Percentiles rank a stretch among this genome's conserved stretches.
Conservation (phyloP, 2,797 vertebrate genomes). For the Smutsia temminckii region DNA sequence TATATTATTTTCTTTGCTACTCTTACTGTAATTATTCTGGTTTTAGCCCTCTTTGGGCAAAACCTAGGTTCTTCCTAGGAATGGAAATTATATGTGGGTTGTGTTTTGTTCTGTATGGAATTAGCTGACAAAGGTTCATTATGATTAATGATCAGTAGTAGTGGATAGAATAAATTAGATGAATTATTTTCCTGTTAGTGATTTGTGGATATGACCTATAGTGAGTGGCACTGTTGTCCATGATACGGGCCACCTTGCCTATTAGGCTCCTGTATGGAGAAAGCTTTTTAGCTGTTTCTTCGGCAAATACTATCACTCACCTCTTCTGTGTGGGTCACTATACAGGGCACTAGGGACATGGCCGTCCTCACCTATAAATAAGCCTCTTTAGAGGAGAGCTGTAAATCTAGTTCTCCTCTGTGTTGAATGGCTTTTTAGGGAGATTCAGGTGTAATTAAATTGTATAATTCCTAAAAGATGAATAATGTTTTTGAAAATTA, state of each 20-base stretch:
- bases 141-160: neutral
- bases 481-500: conserved; percentile 2
- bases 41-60: neutral
- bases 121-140: neutral
- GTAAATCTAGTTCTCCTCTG: neutral
- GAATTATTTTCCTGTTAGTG: neutral
- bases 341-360: neutral
- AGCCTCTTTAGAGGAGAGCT: neutral
- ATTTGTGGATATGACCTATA: neutral
- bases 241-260: neutral
- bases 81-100: neutral
- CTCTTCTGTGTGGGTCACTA: neutral
- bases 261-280: neutral
- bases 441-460: neutral
- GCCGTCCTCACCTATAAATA: neutral
- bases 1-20: neutral
- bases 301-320: neutral
- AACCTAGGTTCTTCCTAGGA: neutral
- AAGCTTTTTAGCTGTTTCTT: neutral
- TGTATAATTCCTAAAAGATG: neutral
- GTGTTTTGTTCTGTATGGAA: conserved; percentile 4
- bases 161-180: neutral
- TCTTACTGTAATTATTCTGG: neutral
- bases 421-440: neutral
- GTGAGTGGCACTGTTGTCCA: neutral